Evolutionary conservation across 2,888 invertebrate species (phyloP).

Genomic region (Apocheima hispidaria): DNA sequence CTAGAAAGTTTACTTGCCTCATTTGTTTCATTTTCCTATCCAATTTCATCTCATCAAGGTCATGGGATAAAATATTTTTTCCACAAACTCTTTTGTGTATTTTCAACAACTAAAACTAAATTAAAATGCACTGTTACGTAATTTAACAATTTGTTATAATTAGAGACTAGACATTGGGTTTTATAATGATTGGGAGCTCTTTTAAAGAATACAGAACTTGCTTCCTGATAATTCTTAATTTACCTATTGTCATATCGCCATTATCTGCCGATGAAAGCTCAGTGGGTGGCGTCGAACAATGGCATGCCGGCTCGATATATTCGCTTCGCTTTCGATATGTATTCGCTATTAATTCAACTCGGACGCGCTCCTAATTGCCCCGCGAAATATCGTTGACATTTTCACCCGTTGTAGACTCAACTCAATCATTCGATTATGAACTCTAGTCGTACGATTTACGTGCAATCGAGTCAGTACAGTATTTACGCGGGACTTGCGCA

Average conservation of each 20-base stretch:
- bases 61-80: too few species aligned
- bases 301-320: conserved; percentile 41
- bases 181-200: conserved; percentile 17
- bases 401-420: conserved; percentile 23
- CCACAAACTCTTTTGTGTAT: too few species aligned
- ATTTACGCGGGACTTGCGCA: conserved; percentile 51
- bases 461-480: conserved; percentile 37
- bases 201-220: conserved; percentile 25
- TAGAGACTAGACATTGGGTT: too few species aligned
- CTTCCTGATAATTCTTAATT: conserved; percentile 39
- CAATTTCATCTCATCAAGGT: too few species aligned
- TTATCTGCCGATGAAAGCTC: conserved; percentile 38
- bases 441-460: conserved; percentile 28
- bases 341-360: conserved; percentile 64
- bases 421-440: conserved; percentile 29
- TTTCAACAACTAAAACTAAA: too few species aligned
- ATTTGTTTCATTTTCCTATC: too few species aligned
- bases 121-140: too few species aligned
- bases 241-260: conserved; percentile 37
- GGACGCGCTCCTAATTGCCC: conserved; percentile 66
- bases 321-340: conserved; percentile 58
- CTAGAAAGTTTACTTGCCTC: too few species aligned
- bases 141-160: too few species aligned
- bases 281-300: conserved; percentile 46
- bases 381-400: conserved; percentile 65